Evolutionary conservation across 2,888 invertebrate genomes (phyloP).

Genomic region (Zonitis immaculata): DNA sequence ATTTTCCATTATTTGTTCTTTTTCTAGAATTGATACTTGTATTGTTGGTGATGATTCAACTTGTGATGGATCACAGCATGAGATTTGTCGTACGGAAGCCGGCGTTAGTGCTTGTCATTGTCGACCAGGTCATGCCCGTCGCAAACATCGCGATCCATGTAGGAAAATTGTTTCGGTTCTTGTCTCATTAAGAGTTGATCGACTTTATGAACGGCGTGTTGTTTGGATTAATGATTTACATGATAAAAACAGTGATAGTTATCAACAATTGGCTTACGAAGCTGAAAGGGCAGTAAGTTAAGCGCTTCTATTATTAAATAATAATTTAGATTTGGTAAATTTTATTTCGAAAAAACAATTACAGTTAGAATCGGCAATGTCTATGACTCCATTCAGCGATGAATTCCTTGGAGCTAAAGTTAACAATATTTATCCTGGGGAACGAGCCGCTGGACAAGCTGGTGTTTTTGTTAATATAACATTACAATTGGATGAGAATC

Average conservation of each 20-base stretch:
- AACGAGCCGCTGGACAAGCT: slow-evolving; percentile 61
- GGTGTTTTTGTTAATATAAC: slow-evolving; percentile 85
- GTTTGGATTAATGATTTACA: slow-evolving; percentile 71
- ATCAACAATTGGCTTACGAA: slow-evolving; percentile 78
- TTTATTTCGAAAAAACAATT: not conserved
- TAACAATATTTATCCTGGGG: slow-evolving; percentile 72
- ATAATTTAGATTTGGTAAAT: too few species aligned
- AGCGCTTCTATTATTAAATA: too few species aligned
- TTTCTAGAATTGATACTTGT: slow-evolving; percentile 77
- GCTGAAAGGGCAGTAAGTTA: slow-evolving; percentile 82
- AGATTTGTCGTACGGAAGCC: slow-evolving; percentile 80
- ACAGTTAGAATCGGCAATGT: slow-evolving; percentile 86
- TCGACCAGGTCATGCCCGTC: slow-evolving; percentile 68
- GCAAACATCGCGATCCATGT: slow-evolving; percentile 72
- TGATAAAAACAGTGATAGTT: slow-evolving; percentile 74
- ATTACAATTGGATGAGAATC: slow-evolving; percentile 71
- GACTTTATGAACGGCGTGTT: slow-evolving; percentile 73
- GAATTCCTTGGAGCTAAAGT: slow-evolving; percentile 78
- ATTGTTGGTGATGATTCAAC: slow-evolving; percentile 91
- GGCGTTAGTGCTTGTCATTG: slow-evolving; percentile 87
- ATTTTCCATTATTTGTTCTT: not conserved
- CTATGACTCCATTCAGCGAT: slow-evolving; percentile 86
- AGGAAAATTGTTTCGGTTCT: slow-evolving; percentile 72
- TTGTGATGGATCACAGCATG: slow-evolving; percentile 82
- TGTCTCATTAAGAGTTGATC: slow-evolving; percentile 75